These are phyloP conservation scores for Phyllostomus discolor DNA, from an alignment of 2,113 vertebrate species.

Conservation along the genomic window DNA sequence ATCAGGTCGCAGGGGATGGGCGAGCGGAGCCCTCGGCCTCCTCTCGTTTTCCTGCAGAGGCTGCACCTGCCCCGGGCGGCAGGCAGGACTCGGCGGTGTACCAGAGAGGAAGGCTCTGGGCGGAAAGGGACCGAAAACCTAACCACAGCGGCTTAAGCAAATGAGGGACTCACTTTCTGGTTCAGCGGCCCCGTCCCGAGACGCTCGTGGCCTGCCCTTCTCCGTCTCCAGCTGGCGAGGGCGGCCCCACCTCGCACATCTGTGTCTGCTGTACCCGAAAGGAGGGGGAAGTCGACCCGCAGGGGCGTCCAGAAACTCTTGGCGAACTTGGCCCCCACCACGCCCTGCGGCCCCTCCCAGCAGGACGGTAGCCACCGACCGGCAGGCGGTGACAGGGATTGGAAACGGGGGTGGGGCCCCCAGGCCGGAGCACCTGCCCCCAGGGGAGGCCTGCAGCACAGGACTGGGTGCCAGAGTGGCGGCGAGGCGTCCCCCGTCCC, in stretches of 20 bases:
- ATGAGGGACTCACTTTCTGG: background rate
- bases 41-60: fast-evolving
- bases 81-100: background rate
- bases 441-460: fast-evolving
- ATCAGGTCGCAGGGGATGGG: background rate
- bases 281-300: background rate
- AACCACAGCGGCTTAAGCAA: background rate
- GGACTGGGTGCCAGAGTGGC: too few species aligned
- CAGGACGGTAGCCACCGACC: background rate
- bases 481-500: too few species aligned
- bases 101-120: background rate
- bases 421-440: background rate
- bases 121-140: background rate
- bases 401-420: fast-evolving
- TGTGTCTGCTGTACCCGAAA: background rate
- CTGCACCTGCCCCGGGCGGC: fast-evolving
- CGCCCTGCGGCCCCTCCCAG: fast-evolving
- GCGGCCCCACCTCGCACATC: background rate
- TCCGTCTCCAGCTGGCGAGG: background rate
- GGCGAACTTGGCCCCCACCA: background rate
- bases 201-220: background rate
- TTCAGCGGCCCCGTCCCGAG: background rate
- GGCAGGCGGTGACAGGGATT: too few species aligned
- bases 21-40: fast-evolving
- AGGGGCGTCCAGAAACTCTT: background rate